Conservation (phyloP, 1,140 invertebrate genomes). For the Eupeodes corollae region DNA sequence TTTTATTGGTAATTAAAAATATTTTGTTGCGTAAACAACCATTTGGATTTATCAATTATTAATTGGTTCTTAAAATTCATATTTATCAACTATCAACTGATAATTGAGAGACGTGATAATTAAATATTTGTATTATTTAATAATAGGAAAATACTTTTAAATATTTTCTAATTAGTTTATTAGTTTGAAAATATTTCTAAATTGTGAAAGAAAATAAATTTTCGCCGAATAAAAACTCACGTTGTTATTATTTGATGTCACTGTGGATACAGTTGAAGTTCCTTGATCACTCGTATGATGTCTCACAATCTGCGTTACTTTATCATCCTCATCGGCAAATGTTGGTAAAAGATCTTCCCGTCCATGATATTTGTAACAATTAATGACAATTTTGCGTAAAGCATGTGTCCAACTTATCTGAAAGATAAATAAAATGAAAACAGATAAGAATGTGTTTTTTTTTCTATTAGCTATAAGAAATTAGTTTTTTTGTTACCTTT, state of each 20-base stretch:
- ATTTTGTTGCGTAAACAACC: too few relatives aligned
- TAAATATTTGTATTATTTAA: too few relatives aligned
- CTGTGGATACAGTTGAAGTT: slow-evolving; percentile 35
- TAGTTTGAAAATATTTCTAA: too few relatives aligned
- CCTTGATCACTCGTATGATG: slow-evolving; percentile 3
- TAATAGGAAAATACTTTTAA: too few relatives aligned
- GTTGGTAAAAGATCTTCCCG: slow-evolving; percentile 89
- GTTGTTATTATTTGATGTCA: slow-evolving; percentile 22
- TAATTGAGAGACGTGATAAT: too few relatives aligned
- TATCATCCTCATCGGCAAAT: slow-evolving; percentile 85
- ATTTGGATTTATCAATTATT: too few relatives aligned
- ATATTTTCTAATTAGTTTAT: too few relatives aligned
- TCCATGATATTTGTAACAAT: slow-evolving; percentile 97
- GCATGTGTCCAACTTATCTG: slow-evolving; percentile 98
- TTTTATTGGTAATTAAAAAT: neutral
- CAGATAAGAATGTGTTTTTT: too few relatives aligned
- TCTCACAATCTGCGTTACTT: slow-evolving; percentile 42
- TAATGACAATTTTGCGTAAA: slow-evolving; percentile 92
- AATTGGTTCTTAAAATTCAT: too few relatives aligned
- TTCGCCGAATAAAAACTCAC: slow-evolving; percentile 18
- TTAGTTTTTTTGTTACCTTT: slow-evolving; percentile 54
- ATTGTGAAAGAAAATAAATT: neutral
- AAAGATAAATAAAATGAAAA: slow-evolving; percentile 12
- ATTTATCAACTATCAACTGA: neutral
- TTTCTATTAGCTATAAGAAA: slow-evolving; percentile 4